Base-by-base conservation (phyloP, 2,113 vertebrate genomes). In the Poeciliopsis occidentalis region DNA sequence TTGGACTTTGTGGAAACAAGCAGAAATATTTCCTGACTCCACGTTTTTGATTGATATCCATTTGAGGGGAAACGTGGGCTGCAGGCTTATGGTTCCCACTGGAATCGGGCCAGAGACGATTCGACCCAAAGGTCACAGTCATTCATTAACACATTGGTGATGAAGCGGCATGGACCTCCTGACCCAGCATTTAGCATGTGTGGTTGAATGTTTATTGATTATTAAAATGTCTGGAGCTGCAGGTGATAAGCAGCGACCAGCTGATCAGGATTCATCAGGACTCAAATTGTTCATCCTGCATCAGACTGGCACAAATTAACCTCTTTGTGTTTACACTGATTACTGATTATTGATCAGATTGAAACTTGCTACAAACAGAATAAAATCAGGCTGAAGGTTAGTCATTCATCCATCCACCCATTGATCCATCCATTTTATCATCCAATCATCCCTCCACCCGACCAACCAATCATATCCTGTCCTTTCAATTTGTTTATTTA, bases 81-180 rank as follows among this genome's bases (percentile, higher is more conserved):
- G 22, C 51, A 47, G 44, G 0, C 15, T 74, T 80, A 22, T 41
- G 37, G 60, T 41, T 54, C n/a, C 29, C 71, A 71, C 64, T 68
- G 69, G 71, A 69, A 1, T 68, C 71, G 60, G n/a, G 76, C 74
- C 75, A 44, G 1, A 3, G 71, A n/a, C 2, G 69, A 7, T 68
- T 68, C 31, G 39, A 31, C 3, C 57, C 19, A n/a, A 29, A 67
- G 61, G 64, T 71, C 73, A 60, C 64, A 75, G 70, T 67, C 64
- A 70, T 72, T 71, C 57, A 79, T 80, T 30, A 66, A 85, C 73
- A 72, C 62, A 15, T 31, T 26, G 41, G 29, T 44, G 69, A 72
- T 78, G 69, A 85, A 75, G 66, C 32, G 22, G 12, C 27, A n/a
- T 24, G 1, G 37, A 76, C 32, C 61, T 51, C 51, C 66, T 37